Evolutionary conservation across 1,140 invertebrate genomes (phyloP).

Genomic region (Rhyacophila brunnea): DNA sequence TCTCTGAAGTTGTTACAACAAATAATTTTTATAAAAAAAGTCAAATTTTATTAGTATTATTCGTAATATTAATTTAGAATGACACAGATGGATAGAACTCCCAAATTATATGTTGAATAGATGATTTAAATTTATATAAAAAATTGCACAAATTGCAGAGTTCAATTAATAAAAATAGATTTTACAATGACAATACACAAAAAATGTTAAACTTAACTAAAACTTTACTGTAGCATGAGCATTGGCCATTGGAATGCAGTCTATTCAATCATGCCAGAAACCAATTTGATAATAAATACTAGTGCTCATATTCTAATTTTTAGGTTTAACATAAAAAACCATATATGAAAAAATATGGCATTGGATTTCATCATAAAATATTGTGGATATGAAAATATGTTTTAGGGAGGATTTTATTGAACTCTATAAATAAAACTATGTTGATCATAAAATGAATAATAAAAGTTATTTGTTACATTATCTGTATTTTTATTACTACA

Average conservation of each 20-base stretch:
- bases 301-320: too few species aligned
- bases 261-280: not conserved
- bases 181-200: not conserved
- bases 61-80: too few species aligned
- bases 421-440: not conserved
- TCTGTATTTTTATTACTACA: slow-evolving; percentile 5
- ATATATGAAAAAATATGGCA: too few species aligned
- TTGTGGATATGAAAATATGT: slow-evolving; percentile 2
- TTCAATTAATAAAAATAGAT: slow-evolving; percentile 1
- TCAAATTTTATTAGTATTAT: too few species aligned
- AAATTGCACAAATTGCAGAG: not conserved
- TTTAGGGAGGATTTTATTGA: slow-evolving; percentile 1
- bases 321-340: not conserved
- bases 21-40: not conserved
- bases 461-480: slow-evolving; percentile 32
- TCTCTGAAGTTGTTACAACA: not conserved
- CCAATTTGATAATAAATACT: too few species aligned
- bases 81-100: too few species aligned
- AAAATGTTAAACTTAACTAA: not conserved
- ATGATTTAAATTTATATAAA: not conserved
- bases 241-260: too few species aligned
- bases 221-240: too few species aligned
- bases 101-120: not conserved
- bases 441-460: slow-evolving; percentile 25
- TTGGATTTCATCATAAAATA: slow-evolving; percentile 13